Conservation (phyloP, 2,797 vertebrate species). For the Amblyopsis hoosieri region DNA sequence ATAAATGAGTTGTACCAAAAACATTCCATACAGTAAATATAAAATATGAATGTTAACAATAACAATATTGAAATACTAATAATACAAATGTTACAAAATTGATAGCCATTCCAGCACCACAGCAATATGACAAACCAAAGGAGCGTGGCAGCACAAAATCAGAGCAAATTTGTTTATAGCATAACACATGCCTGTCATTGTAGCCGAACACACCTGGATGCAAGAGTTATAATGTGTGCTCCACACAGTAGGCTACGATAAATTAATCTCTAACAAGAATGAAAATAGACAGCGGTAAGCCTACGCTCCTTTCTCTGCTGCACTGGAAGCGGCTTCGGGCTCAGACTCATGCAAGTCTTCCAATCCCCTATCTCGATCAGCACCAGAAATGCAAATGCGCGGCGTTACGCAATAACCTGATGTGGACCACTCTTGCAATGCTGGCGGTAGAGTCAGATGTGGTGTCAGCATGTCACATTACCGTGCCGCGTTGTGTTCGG, state of each 20-base stretch:
- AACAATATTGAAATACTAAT: neutral
- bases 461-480: constrained; percentile 56
- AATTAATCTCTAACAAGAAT: too few species aligned
- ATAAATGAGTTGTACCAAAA: constrained; percentile 19
- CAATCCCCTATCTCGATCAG: constrained; percentile 63
- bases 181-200: constrained; percentile 22
- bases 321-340: constrained; percentile 38
- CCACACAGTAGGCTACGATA: too few species aligned
- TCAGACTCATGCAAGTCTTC: constrained; percentile 80
- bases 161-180: constrained; percentile 11
- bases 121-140: constrained; percentile 73
- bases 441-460: constrained; percentile 44
- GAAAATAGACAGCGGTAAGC: too few species aligned
- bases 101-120: constrained; percentile 11
- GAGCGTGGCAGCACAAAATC: constrained; percentile 27
- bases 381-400: constrained; percentile 52
- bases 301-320: too few species aligned
- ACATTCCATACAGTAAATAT: constrained; percentile 13
- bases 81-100: constrained; percentile 7
- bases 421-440: constrained; percentile 57
- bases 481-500: constrained; percentile 62
- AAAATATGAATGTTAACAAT: neutral
- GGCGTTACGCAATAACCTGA: constrained; percentile 64
- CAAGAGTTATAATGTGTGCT: neutral
- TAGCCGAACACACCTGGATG: constrained; percentile 23